Evolutionary conservation across 1,140 invertebrate genomes (phyloP).

Genomic region (Palaemon carinicauda): DNA sequence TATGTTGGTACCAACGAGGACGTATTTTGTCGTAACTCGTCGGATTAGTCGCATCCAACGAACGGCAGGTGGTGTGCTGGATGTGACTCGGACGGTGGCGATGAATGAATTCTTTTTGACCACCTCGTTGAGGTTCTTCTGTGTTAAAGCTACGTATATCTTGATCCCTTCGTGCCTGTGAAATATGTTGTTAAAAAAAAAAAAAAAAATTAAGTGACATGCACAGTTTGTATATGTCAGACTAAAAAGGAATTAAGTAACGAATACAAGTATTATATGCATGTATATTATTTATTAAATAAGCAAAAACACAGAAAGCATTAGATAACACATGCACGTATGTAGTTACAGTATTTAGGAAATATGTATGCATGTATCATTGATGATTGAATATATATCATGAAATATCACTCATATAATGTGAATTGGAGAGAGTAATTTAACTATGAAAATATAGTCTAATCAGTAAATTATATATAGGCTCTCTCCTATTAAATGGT

Average conservation of each 20-base stretch:
- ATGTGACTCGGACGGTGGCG: not conserved
- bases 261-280: no score
- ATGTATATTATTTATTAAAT: no score
- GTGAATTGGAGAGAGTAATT: not conserved
- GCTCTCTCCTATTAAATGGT: no score
- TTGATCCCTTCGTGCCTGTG: not conserved
- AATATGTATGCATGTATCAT: not conserved
- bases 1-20: slow-evolving; percentile 61
- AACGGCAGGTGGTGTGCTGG: slow-evolving; percentile 16
- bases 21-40: slow-evolving; percentile 61
- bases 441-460: no score
- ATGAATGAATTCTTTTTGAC: not conserved
- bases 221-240: no score
- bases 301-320: no score
- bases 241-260: no score
- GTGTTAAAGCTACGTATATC: not conserved
- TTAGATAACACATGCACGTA: no score
- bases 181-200: not conserved
- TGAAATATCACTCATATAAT: not conserved
- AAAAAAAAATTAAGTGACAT: not conserved
- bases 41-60: slow-evolving; percentile 57
- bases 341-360: not conserved
- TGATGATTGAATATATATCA: not conserved
- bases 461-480: not conserved
- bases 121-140: not conserved